Evolutionary conservation across 2,888 invertebrate genomes (phyloP).

Genomic region (Automeris io): DNA sequence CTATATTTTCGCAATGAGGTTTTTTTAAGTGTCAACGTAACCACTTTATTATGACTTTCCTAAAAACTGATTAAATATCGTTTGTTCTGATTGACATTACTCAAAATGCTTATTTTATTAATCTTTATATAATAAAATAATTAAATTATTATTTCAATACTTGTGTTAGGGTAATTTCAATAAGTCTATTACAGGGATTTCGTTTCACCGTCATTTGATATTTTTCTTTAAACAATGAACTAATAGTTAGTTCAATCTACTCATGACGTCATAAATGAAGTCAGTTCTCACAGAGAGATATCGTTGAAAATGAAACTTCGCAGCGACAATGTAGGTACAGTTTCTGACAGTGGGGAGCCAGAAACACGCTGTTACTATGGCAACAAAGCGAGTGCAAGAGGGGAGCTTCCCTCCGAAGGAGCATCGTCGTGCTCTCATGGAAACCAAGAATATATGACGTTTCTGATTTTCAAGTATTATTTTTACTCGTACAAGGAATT

Average conservation of each 20-base stretch:
- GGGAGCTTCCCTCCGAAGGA: slow-evolving; percentile 51
- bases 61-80: too few species aligned
- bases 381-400: slow-evolving; percentile 49
- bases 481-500: slow-evolving; percentile 13
- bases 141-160: too few species aligned
- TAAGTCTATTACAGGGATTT: not conserved
- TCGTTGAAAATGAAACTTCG: slow-evolving; percentile 24
- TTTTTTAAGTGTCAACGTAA: too few species aligned
- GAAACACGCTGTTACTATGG: slow-evolving; percentile 65
- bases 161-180: too few species aligned
- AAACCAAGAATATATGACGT: slow-evolving; percentile 56
- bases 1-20: too few species aligned
- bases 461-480: slow-evolving; percentile 27
- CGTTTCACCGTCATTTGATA: not conserved
- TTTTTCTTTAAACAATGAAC: slow-evolving; percentile 7
- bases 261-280: slow-evolving; percentile 30
- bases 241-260: slow-evolving; percentile 17
- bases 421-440: slow-evolving; percentile 42
- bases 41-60: too few species aligned
- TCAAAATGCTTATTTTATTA: too few species aligned
- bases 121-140: too few species aligned
- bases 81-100: too few species aligned
- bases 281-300: slow-evolving; percentile 26
- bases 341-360: slow-evolving; percentile 59
- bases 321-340: slow-evolving; percentile 31